A percentile compares a stretch with the other conserved stretches of the same genome.
These are phyloP conservation scores for Falco novaeseelandiae DNA, from an alignment of 2,797 vertebrate genomes.

Conservation along the genomic window DNA sequence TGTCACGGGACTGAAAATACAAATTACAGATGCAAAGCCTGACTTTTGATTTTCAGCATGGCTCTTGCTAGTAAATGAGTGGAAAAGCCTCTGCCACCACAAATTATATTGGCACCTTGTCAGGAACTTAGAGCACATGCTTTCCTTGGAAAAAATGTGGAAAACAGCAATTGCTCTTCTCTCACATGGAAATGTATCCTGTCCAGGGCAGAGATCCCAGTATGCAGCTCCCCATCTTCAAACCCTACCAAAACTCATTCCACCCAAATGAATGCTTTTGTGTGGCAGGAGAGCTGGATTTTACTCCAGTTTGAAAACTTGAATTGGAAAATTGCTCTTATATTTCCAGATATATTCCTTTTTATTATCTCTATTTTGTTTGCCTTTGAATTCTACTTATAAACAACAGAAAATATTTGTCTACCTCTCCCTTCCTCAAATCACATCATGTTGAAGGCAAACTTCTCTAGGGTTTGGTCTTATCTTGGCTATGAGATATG, in stretches of 20 bases:
- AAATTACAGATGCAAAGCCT: neutral
- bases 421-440: neutral
- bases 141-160: neutral
- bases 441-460: neutral
- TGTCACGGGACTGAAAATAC: neutral
- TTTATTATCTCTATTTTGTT: neutral
- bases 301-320: neutral
- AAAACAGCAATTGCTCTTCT: neutral
- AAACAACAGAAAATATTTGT: neutral
- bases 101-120: neutral
- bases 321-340: neutral
- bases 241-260: neutral
- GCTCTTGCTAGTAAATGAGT: neutral
- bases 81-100: neutral
- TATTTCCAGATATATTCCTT: neutral
- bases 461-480: neutral
- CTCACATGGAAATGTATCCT: neutral
- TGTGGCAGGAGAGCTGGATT: neutral
- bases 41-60: neutral
- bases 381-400: neutral
- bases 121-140: neutral
- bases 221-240: neutral
- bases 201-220: neutral
- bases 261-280: neutral
- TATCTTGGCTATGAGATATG: neutral